Evolutionary conservation across 2,797 vertebrate genomes (phyloP).

Genomic region (Alectoris magna): DNA sequence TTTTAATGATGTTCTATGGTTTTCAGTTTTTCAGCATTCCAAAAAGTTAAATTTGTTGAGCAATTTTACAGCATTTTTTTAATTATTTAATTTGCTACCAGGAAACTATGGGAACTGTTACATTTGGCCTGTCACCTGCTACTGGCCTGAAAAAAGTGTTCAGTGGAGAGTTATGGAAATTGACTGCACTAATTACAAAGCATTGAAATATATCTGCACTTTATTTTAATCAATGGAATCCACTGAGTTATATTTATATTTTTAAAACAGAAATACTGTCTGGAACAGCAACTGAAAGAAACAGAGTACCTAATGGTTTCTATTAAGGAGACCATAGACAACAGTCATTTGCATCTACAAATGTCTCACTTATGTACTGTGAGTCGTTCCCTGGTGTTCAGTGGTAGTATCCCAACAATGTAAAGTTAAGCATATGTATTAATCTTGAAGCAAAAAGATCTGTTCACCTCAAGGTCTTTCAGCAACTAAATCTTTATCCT

Average conservation of each 20-base stretch:
- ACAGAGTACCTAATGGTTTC: neutral
- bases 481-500: neutral
- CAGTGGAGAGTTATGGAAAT: neutral
- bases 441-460: neutral
- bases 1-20: neutral
- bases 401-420: neutral
- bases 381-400: neutral
- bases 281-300: neutral
- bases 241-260: neutral
- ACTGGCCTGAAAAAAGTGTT: neutral
- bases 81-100: neutral
- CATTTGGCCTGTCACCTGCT: neutral
- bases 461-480: neutral
- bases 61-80: neutral
- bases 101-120: neutral
- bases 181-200: neutral
- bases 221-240: neutral
- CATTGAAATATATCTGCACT: neutral
- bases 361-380: neutral
- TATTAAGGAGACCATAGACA: neutral
- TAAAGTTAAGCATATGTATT: neutral
- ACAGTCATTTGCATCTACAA: neutral
- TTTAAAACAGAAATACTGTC: neutral
- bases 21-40: neutral
- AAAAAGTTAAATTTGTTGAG: conserved; percentile 1